Evolutionary conservation across 2,113 vertebrate species (phyloP), one percentile per base, ranked within the genome.

Genomic region (Fregetta grallaria): DNA sequence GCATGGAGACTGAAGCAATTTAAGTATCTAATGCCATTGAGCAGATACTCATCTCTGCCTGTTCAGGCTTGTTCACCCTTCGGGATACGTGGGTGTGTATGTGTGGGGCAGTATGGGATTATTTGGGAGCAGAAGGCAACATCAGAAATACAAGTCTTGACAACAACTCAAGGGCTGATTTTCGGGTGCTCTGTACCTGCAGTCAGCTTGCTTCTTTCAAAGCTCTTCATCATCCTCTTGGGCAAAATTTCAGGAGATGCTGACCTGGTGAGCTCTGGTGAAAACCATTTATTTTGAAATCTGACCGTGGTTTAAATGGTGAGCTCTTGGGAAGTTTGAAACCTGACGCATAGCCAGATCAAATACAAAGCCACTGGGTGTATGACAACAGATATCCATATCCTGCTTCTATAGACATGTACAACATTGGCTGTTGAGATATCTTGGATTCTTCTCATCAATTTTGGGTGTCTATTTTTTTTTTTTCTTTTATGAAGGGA

Each of bases 31-130:
- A 4, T 38, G 76, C 65, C 72, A 91, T 0, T 14, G 70, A 75
- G 77, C 47, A 91, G 96, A 96, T 96, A 56, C 36, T 78, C 71
- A 87, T 96, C 92, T 89, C 62, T 91, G 87, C 94, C 70, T 97
- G 91, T 82, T 72, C 30, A 79, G 92, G 90, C 96, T 79, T 96
- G 93, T 8, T 94, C 44, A 22, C 36, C 74, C 93, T 91, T 81
- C 0, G 0, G 90, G 87, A 68, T 81, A 20, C 0, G 1, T 52
- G 71, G 58, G 27, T 93, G 83, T 83, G 72, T 59, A 42, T 0
- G 2, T 81, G 93, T 80, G 80, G 94, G 86, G 84, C 89, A 92
- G 87, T 14, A n/a, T 61, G 74, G 70, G 58, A 87, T 85, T 82
- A 61, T 85, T 52, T 68, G 61, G 77, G 84, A 95, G 74, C 84